These are phyloP conservation scores for Troglohyphantes excavatus DNA, from an alignment of 2,888 invertebrate genomes.

Conservation along the genomic window DNA sequence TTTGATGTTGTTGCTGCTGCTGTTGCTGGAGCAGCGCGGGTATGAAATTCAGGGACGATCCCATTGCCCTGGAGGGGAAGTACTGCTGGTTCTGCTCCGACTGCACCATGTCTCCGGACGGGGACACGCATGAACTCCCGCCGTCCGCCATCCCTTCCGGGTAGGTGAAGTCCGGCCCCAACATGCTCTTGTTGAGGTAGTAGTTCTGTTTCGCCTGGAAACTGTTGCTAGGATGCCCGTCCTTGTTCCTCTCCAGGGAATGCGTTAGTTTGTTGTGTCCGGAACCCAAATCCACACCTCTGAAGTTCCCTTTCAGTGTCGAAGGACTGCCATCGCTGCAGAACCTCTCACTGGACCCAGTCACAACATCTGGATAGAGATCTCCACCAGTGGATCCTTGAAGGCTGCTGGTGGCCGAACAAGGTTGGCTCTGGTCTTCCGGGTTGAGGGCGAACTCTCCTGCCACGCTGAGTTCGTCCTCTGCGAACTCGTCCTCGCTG, in stretches of 20 bases:
- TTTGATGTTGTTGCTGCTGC: slow-evolving; percentile 58
- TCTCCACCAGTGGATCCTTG: slow-evolving; percentile 76
- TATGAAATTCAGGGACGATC: slow-evolving; percentile 74
- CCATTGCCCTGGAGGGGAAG: slow-evolving; percentile 57
- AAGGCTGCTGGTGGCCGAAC: slow-evolving; percentile 76
- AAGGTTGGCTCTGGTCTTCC: slow-evolving; percentile 65
- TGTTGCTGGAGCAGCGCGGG: slow-evolving; percentile 69
- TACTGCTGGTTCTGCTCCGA: slow-evolving; percentile 40
- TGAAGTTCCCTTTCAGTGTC: slow-evolving; percentile 55
- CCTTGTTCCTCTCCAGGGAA: slow-evolving; percentile 79
- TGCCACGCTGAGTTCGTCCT: slow-evolving; percentile 80
- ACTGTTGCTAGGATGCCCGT: slow-evolving; percentile 79
- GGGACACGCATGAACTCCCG: slow-evolving; percentile 55
- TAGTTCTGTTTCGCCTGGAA: slow-evolving; percentile 79
- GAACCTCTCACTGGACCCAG: slow-evolving; percentile 68
- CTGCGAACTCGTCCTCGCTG: slow-evolving; percentile 80
- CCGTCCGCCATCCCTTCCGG: slow-evolving; percentile 66
- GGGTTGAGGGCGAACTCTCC: slow-evolving; percentile 76
- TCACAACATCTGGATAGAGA: slow-evolving; percentile 69
- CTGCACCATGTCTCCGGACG: slow-evolving; percentile 58
- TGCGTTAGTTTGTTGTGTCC: slow-evolving; percentile 75
- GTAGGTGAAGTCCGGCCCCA: slow-evolving; percentile 79
- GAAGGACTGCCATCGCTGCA: slow-evolving; percentile 64
- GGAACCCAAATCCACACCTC: slow-evolving; percentile 39
- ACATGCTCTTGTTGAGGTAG: slow-evolving; percentile 78